phyloP scores from a whole-genome alignment of 1,140 invertebrate species.

The Procambarus clarkii region DNA sequence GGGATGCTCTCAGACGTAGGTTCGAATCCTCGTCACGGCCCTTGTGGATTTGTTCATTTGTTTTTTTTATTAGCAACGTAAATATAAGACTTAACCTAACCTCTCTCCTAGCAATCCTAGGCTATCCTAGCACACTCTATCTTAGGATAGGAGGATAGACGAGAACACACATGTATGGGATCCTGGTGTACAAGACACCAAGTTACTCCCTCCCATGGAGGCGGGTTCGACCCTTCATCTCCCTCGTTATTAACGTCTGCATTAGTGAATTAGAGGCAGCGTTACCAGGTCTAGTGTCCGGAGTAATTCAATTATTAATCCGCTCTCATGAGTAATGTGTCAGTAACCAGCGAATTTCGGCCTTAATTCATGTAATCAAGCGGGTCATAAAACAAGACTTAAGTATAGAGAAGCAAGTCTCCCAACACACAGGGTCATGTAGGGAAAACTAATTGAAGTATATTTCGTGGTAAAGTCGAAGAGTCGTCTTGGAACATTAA shows the following conservation, averaged over 20 bases:
- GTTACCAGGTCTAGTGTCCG: background rate
- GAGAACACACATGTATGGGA: too few relatives aligned
- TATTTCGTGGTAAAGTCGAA: background rate
- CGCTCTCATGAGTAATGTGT: background rate
- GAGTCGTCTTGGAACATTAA: background rate
- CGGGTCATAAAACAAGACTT: background rate
- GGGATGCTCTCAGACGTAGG: too few relatives aligned
- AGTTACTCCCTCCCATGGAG: too few relatives aligned
- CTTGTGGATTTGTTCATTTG: too few relatives aligned
- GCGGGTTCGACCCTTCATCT: background rate
- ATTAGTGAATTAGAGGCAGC: background rate
- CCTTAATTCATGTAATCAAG: background rate
- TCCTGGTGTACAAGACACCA: too few relatives aligned
- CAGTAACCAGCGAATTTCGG: background rate
- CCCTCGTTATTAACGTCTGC: background rate
- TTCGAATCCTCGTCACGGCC: too few relatives aligned
- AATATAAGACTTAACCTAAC: too few relatives aligned
- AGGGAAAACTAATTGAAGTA: background rate
- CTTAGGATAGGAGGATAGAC: too few relatives aligned
- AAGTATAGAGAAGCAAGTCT: background rate
- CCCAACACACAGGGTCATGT: background rate
- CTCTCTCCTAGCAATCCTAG: too few relatives aligned
- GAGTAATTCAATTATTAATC: background rate
- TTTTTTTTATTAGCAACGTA: too few relatives aligned
- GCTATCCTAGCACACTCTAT: too few relatives aligned